phyloP scores from a whole-genome alignment of 2,888 invertebrate species.

The Oligia fasciuncula region DNA sequence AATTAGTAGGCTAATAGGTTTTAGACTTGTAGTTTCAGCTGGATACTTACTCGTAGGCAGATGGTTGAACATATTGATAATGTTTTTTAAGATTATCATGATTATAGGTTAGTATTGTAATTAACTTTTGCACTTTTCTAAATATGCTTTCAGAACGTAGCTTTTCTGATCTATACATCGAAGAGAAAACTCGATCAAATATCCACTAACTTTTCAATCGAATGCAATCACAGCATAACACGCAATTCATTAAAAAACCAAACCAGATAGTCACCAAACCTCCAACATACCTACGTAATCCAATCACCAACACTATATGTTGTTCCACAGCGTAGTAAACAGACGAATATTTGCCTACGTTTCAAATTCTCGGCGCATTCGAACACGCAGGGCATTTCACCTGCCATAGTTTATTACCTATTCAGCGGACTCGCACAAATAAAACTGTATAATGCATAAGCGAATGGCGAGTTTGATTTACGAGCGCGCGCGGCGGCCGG shows the following conservation, averaged over 20 bases:
- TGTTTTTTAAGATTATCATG: neutral
- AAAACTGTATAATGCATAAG: slow-evolving; percentile 91
- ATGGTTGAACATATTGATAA: slow-evolving; percentile 1
- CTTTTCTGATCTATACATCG: too few relatives aligned
- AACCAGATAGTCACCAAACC: slow-evolving; percentile 41
- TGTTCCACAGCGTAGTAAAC: slow-evolving; percentile 65
- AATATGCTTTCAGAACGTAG: neutral
- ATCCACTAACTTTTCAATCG: slow-evolving; percentile 5
- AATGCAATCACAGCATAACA: neutral
- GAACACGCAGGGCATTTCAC: slow-evolving; percentile 86
- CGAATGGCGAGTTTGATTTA: slow-evolving; percentile 90
- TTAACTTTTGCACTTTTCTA: neutral
- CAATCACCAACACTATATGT: slow-evolving; percentile 60
- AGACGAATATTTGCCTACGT: slow-evolving; percentile 82
- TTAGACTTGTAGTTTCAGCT: slow-evolving; percentile 14
- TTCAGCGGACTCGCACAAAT: slow-evolving; percentile 90
- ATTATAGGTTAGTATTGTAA: neutral
- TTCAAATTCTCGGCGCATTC: slow-evolving; percentile 84
- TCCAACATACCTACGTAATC: slow-evolving; percentile 52
- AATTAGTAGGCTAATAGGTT: slow-evolving; percentile 55
- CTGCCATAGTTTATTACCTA: slow-evolving; percentile 90
- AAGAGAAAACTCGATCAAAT: neutral
- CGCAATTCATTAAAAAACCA: slow-evolving; percentile 34
- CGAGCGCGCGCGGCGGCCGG: slow-evolving; percentile 80
- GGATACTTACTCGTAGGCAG: too few relatives aligned